Evolutionary conservation across 2,888 invertebrate genomes (phyloP).

Genomic region (Pseudococcus viburni): DNA sequence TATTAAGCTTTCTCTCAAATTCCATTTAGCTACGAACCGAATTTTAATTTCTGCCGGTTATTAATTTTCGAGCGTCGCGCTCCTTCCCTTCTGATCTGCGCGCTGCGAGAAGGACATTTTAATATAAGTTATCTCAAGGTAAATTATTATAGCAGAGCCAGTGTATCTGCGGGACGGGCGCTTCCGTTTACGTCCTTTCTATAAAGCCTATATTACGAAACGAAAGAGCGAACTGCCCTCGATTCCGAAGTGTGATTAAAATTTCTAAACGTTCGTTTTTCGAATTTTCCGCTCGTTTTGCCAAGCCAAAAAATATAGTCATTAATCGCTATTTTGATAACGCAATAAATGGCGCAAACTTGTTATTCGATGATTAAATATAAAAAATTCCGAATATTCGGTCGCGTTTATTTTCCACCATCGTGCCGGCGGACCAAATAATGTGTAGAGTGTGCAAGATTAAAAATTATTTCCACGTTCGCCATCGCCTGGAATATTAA

Average conservation of each 20-base stretch:
- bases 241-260: slow-evolving; percentile 58
- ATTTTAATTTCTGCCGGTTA: slow-evolving; percentile 66
- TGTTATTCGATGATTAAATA: slow-evolving; percentile 37
- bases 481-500: slow-evolving; percentile 22
- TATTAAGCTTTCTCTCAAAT: slow-evolving; percentile 62
- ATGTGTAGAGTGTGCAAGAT: slow-evolving; percentile 8
- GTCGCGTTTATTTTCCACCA: slow-evolving; percentile 3
- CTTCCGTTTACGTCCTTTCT: slow-evolving; percentile 49
- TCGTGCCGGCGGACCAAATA: not conserved
- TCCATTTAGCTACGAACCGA: slow-evolving; percentile 65
- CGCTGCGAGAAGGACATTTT: slow-evolving; percentile 63
- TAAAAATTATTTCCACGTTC: slow-evolving; percentile 37
- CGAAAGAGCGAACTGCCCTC: slow-evolving; percentile 54
- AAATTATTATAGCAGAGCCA: slow-evolving; percentile 60
- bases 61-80: slow-evolving; percentile 64
- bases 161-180: slow-evolving; percentile 48
- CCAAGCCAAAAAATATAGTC: slow-evolving; percentile 42
- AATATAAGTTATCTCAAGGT: slow-evolving; percentile 65
- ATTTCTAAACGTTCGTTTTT: slow-evolving; percentile 61
- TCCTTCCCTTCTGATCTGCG: slow-evolving; percentile 55
- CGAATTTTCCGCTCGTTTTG: slow-evolving; percentile 42
- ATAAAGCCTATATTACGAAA: slow-evolving; percentile 50
- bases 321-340: slow-evolving; percentile 52
- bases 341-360: slow-evolving; percentile 33
- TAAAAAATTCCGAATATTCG: slow-evolving; percentile 47